Base-by-base conservation (phyloP, 2,113 vertebrate species). In the Otis tarda region DNA sequence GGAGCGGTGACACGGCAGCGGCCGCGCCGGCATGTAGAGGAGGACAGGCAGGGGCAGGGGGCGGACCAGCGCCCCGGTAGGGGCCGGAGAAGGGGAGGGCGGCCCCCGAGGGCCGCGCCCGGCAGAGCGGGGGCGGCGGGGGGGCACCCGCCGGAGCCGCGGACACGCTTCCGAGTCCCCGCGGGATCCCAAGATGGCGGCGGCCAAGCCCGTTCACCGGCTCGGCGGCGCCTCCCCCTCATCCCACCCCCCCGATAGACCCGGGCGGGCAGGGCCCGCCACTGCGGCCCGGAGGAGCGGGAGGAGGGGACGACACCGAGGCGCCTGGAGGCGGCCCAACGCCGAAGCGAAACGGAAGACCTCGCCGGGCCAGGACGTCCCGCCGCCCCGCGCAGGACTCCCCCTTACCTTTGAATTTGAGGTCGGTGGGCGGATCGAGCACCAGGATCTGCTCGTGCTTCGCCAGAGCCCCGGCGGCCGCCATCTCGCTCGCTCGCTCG, bases 361-460 rank as follows among this genome's bases (percentile, higher is more conserved):
- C 21, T 21, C 25, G 12, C n/a, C 24, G 9, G n/a, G 69, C 60
- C 28, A 28, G 33, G 37, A 50, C 33, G 37, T 27, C 56, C 56
- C 57, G 37, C 35, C 50, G 31, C 45, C n/a, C 39, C 41, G 41
- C 35, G 13, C 87, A 19, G 9, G 33, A 41, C 49, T 49, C 52
- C 41, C 60, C 64, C 98, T 97, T 97, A 99, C 99, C 99, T 99
- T 98, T 99, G 95, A 99, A 99, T 98, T 97, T 99, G 96, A 99
- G 99, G 97, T 99, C 99, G 96, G 88, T 97, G 85, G 99, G 98
- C 88, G 99, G 99, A 94, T 99, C 99, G 52, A 99, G 99, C 50
- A 99, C 86, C 79, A 99, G 98, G 86, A 99, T 88, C 98, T 99
- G 99, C 95, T 99, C 99, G 98, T 99, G 98, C 98, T 99, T 99